These are phyloP conservation scores for Liasis olivaceus DNA, from an alignment of 2,797 vertebrate species.

Conservation along the genomic window DNA sequence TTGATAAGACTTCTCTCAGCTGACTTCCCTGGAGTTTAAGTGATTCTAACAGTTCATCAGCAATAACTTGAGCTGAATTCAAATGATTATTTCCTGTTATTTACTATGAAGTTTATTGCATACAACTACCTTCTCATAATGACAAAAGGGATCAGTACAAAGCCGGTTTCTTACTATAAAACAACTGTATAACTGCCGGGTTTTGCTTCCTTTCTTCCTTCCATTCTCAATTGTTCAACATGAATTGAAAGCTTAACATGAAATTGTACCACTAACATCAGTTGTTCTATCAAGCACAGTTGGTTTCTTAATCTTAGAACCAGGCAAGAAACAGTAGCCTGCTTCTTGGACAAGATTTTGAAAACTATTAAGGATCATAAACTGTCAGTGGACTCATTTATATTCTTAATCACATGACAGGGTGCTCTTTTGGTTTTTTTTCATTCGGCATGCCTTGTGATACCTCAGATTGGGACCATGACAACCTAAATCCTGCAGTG, in stretches of 20 bases:
- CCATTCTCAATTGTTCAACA: too few species aligned
- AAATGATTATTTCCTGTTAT: neutral
- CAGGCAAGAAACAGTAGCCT: neutral
- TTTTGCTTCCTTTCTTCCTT: neutral
- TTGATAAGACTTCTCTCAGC: neutral
- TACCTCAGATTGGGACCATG: neutral
- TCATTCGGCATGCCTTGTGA: neutral
- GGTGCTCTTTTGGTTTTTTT: neutral
- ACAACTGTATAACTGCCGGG: neutral
- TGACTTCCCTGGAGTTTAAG: neutral
- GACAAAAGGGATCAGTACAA: neutral
- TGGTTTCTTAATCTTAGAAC: neutral
- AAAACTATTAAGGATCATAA: slow-evolving; percentile 2
- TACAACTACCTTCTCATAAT: neutral
- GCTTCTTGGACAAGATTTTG: neutral
- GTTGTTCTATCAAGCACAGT: neutral
- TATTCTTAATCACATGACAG: neutral
- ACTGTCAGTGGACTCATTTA: neutral
- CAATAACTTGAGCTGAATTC: neutral
- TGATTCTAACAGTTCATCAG: neutral
- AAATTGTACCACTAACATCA: neutral
- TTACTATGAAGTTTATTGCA: neutral
- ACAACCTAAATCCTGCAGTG: neutral
- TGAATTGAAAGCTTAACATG: neutral
- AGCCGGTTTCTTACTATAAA: neutral